Evolutionary conservation across 2,888 invertebrate species (phyloP).

Genomic region (Harmothoe impar): DNA sequence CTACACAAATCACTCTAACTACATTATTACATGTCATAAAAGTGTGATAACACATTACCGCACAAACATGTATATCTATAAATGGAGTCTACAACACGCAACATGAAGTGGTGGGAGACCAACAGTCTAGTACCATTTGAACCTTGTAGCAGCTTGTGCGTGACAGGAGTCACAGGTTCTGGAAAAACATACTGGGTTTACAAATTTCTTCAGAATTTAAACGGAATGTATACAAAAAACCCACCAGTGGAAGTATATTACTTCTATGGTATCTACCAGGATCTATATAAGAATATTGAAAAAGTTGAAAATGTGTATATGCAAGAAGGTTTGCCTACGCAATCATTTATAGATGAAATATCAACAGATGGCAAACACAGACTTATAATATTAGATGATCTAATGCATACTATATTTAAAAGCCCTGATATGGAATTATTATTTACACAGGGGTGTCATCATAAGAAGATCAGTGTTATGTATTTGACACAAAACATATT

Average conservation of each 20-base stretch:
- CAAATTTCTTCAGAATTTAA: background rate
- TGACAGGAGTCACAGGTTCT: background rate
- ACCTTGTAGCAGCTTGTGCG: background rate
- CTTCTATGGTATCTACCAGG: background rate
- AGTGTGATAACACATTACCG: too few relatives aligned
- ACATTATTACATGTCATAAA: too few relatives aligned
- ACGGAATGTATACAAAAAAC: background rate
- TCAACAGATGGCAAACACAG: too few relatives aligned
- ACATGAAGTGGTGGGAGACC: background rate
- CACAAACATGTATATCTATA: background rate
- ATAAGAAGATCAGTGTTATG: background rate
- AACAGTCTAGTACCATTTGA: constrained; percentile 3
- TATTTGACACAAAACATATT: background rate
- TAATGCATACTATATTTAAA: too few relatives aligned
- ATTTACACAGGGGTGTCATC: too few relatives aligned
- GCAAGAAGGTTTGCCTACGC: background rate
- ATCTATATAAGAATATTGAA: background rate
- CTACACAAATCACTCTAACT: too few relatives aligned
- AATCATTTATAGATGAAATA: background rate
- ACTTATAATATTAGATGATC: too few relatives aligned
- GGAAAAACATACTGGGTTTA: too few relatives aligned
- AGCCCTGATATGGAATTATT: too few relatives aligned
- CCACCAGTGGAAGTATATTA: background rate
- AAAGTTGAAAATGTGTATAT: background rate
- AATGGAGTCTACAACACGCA: too few relatives aligned